A percentile compares a stretch with the other conserved stretches of the same genome.
phyloP scores from a whole-genome alignment of 2,113 vertebrate genomes.

The Planiliza haematocheilus region DNA sequence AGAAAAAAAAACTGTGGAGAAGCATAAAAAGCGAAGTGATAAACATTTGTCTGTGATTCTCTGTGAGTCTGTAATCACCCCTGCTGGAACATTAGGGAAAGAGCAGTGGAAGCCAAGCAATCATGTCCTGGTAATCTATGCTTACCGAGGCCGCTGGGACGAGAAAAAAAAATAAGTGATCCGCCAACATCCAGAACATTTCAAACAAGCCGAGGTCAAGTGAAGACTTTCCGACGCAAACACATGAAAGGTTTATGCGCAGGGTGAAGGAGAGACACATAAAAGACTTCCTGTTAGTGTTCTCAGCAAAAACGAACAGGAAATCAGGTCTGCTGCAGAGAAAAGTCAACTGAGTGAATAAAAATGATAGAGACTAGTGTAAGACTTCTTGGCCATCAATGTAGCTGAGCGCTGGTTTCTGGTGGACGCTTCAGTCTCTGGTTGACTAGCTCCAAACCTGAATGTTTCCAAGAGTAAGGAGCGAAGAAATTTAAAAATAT shows the following conservation, averaged over 20 bases:
- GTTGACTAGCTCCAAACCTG: too few relatives aligned
- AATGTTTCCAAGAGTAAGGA: too few relatives aligned
- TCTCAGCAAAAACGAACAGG: conserved; percentile 22
- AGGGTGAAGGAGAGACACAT: conserved; percentile 19
- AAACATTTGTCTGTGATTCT: conserved; percentile 19
- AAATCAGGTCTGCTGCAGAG: conserved; percentile 16
- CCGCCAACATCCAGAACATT: not conserved
- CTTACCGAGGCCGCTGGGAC: too few relatives aligned
- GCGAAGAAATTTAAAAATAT: too few relatives aligned
- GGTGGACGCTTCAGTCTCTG: too few relatives aligned
- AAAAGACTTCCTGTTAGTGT: conserved; percentile 48
- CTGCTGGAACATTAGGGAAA: conserved; percentile 23
- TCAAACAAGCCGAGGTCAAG: conserved; percentile 18
- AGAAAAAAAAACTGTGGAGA: conserved; percentile 14
- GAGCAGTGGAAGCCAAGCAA: conserved; percentile 53
- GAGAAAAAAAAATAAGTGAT: too few relatives aligned
- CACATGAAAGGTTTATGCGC: conserved; percentile 1
- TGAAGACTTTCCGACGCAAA: conserved; percentile 18
- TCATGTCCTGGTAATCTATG: conserved; percentile 64
- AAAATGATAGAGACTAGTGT: too few relatives aligned
- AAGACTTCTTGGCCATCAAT: too few relatives aligned
- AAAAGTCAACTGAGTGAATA: not conserved
- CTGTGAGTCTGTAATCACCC: conserved; percentile 56
- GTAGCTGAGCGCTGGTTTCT: too few relatives aligned
- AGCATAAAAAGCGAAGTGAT: not conserved